Conservation (phyloP, 2,113 vertebrate species). For the Panthera tigris region DNA sequence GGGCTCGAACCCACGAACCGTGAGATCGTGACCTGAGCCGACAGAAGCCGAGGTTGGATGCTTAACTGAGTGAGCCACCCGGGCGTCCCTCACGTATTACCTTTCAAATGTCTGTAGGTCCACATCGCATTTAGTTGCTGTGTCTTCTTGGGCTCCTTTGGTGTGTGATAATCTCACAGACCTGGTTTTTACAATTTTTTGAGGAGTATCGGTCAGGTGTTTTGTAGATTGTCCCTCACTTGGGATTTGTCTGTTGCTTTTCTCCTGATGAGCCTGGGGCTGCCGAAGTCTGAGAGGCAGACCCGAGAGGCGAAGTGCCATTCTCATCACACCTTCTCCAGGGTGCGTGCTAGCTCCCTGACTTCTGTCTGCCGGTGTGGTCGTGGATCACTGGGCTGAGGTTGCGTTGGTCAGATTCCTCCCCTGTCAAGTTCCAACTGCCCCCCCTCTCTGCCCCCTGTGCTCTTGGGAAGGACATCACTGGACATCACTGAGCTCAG, state of each 20-base stretch:
- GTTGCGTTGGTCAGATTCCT: neutral
- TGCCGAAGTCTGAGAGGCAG: neutral
- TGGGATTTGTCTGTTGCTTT: neutral
- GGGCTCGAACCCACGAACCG: no score
- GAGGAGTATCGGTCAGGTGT: neutral
- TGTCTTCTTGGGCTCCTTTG: neutral
- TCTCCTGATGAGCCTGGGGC: neutral
- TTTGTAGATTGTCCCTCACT: neutral
- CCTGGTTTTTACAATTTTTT: neutral
- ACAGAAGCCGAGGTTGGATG: no score
- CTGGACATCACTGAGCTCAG: neutral
- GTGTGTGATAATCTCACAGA: no score
- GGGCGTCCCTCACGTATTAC: no score
- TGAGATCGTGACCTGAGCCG: no score
- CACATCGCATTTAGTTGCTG: no score
- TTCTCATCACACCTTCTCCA: neutral
- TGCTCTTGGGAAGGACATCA: neutral
- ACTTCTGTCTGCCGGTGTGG: neutral
- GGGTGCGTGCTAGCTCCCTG: fast-evolving
- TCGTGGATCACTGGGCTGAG: neutral
- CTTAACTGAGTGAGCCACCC: no score
- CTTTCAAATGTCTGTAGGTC: neutral
- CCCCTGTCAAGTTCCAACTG: neutral
- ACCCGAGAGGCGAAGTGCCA: neutral
- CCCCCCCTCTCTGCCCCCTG: neutral